Base-by-base conservation (phyloP, 2,113 vertebrate species). In the Dasyornis broadbenti region DNA sequence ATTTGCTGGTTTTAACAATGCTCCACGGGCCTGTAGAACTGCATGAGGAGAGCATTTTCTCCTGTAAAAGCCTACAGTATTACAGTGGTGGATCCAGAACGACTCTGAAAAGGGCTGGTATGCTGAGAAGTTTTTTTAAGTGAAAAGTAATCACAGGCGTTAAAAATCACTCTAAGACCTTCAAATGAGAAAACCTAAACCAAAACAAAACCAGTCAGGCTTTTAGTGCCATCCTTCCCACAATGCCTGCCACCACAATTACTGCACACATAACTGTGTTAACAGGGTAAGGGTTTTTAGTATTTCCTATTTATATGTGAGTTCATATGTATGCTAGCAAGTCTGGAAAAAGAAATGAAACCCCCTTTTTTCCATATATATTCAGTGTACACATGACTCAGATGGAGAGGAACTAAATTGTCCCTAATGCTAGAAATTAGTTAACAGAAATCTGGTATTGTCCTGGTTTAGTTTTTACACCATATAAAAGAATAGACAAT, bases 1-100 rank as follows among this genome's bases (percentile, higher is more conserved):
- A 97, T 86, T 97, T 90, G 37, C 61, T 92, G 95, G 71, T 91
- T 97, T 96, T 82, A 97, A 96, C 89, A 97, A 89, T 89, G 82
- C 83, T 97, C 92, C 49, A 50, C 6, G 80, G 95, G 45, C 47
- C 45, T 93, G 50, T 49, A 86, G 84, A 91, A 76, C 53, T 93
- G 85, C 13, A 19, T 39, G 84, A 89, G 53, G 57, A 94, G n/a
- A 96, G 63, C 28, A 90, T 66, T 85, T 90, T 90, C 78, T 78
- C 37, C 54, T 63, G 33, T 77, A 86, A 93, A 54, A 73, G 17
- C 49, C 65, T 40, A 69, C 56, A 86, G 42, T 71, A 72, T 71
- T 76, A 88, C 35, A 92, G 18, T 28, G 23, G 27, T 54, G 12
- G 27, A 56, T 78, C 61, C 77, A 49, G 42, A 80, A 68, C 72